A percentile compares a stretch with the other conserved stretches of the same genome.
Evolutionary conservation across 2,888 invertebrate genomes (phyloP).

Genomic region (Nymphalis polychloros): DNA sequence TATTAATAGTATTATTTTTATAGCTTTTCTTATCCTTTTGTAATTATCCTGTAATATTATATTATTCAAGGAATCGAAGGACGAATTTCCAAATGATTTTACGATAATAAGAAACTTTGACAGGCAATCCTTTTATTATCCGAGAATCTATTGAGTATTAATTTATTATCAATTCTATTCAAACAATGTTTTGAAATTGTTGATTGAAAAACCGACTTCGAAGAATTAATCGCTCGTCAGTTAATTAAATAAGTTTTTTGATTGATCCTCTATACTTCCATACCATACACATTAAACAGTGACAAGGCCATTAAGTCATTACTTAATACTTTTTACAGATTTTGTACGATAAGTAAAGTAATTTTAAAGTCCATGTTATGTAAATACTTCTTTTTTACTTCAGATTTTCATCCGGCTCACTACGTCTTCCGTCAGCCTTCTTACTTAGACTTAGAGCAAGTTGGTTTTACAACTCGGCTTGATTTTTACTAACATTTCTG

Average conservation of each 20-base stretch:
- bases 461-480: too few species aligned
- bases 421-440: too few species aligned
- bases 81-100: not conserved
- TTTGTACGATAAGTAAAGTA: too few species aligned
- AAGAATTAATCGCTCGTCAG: slow-evolving; percentile 6
- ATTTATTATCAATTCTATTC: slow-evolving; percentile 12
- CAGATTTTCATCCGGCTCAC: too few species aligned
- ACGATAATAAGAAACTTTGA: slow-evolving; percentile 1
- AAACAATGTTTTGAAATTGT: slow-evolving; percentile 13
- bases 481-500: too few species aligned
- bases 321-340: too few species aligned
- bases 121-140: slow-evolving; percentile 5
- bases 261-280: not conserved
- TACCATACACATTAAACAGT: not conserved
- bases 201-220: slow-evolving; percentile 16
- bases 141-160: slow-evolving; percentile 7
- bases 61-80: too few species aligned
- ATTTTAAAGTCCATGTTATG: too few species aligned
- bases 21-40: too few species aligned
- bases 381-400: too few species aligned
- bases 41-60: too few species aligned
- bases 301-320: not conserved
- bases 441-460: too few species aligned
- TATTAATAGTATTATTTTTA: not conserved
- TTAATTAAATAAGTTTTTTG: not conserved